Evolutionary conservation across 2,888 invertebrate species (phyloP), one percentile per base, ranked within the genome.

Genomic region (Torymus aiolomorphi): DNA sequence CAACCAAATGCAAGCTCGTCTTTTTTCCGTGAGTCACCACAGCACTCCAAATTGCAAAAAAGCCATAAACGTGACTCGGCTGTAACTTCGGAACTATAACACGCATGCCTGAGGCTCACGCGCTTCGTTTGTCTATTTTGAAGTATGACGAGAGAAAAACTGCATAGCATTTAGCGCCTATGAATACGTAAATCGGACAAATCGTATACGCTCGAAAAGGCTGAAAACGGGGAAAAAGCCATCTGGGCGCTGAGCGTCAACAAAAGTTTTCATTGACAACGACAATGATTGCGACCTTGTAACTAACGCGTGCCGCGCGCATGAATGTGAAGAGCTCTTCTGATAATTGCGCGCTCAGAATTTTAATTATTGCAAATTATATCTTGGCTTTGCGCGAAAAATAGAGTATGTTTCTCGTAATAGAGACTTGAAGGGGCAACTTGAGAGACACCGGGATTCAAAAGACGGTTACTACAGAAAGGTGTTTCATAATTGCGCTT

Each of bases 351-450:
- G 8, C 42, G 57, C 20, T 54, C 56, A 49, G 73, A 74, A 57
- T 76, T 67, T 67, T 76, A 59, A 67, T 76, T 76, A 61, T 76
- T 52, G 67, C 52, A 31, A 67, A 76, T 67, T 59, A 31, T 3
- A 31, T 16, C 4, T 14, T 3, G 1, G 13, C 5, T 52, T 62
- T 24, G 31, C n/a, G 61, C 10, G 24, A 4, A 31, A 31, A 5
- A 31, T 3, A 31, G 31, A 31, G 20, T 1, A 2, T 2, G 20
- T 20, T 20, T 20, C 20, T 1, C 31, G 31, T 31, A 31, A 31
- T 31, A 31, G 31, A 31, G 31, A 31, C 8, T 8, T 31, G 31
- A 31, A 31, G 31, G 31, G 8, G 31, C 31, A 31, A 31, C 31
- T 31, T 31, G 31, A 31, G 31, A 31, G 31, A 31, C 31, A 3